Evolutionary conservation across 35 echinoderm and acorn worm species (phyloP).

Genomic region (Lytechinus pictus): DNA sequence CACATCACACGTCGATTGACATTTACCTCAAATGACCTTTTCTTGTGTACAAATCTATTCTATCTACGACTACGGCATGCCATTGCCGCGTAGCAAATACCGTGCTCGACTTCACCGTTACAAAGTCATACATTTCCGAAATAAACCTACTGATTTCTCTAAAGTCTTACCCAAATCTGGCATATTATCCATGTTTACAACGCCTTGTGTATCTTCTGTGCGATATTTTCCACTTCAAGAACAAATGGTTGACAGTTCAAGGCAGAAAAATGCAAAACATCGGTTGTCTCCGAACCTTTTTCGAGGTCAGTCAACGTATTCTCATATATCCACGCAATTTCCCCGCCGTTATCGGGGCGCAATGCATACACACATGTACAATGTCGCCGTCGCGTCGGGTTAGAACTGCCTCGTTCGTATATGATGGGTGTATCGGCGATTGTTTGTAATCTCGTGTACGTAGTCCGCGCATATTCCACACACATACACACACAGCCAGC

Average conservation of each 20-base stretch:
- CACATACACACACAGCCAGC: not conserved
- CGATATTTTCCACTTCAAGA: constrained; percentile 19
- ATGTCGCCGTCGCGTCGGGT: constrained; percentile 14
- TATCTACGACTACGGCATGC: not conserved
- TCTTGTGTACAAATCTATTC: constrained; percentile 17
- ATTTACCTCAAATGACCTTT: constrained; percentile 49
- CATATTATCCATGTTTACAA: constrained; percentile 47
- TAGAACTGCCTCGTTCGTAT: not conserved
- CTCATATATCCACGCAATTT: constrained; percentile 3
- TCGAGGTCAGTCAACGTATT: constrained; percentile 17
- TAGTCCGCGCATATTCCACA: not conserved
- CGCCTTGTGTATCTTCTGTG: constrained; percentile 22
- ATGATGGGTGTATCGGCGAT: constrained; percentile 26
- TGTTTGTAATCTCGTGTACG: not conserved
- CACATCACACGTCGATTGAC: not conserved
- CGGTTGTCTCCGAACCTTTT: constrained; percentile 17
- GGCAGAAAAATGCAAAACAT: not conserved
- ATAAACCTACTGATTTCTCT: not conserved
- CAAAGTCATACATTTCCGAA: not conserved
- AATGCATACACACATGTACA: not conserved
- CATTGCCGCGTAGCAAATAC: not conserved
- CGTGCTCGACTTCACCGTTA: not conserved
- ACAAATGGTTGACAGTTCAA: constrained; percentile 8
- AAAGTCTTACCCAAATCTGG: constrained; percentile 45
- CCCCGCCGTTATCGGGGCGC: not conserved